A percentile compares a stretch with the other conserved stretches of the same genome.
phyloP scores from a whole-genome alignment of 2,797 vertebrate species.

The Ambastaia sidthimunki region DNA sequence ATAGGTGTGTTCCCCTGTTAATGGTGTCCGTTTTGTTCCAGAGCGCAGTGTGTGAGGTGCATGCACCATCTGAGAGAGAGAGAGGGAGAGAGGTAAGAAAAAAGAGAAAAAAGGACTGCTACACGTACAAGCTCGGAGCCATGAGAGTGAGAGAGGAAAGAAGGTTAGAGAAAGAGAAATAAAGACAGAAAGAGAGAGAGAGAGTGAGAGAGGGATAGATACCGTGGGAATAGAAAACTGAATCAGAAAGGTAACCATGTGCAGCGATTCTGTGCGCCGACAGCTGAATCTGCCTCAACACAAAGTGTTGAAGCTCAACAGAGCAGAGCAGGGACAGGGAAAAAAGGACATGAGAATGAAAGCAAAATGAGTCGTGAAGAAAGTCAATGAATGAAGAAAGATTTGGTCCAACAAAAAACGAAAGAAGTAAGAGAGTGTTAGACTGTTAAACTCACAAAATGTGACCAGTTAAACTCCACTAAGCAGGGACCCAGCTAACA shows the following conservation, averaged over 20 bases:
- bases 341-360: conserved; percentile 45
- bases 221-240: conserved; percentile 65
- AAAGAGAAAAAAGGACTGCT: conserved; percentile 48
- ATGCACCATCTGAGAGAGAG: conserved; percentile 65
- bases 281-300: conserved; percentile 56
- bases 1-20: conserved; percentile 65
- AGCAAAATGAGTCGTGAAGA: conserved; percentile 50
- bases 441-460: conserved; percentile 50
- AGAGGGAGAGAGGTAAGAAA: conserved; percentile 26
- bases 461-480: conserved; percentile 43
- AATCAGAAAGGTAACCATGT: conserved; percentile 73
- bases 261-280: conserved; percentile 64
- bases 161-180: conserved; percentile 17
- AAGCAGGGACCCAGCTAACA: conserved; percentile 22
- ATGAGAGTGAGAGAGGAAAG: conserved; percentile 28
- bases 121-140: conserved; percentile 53
- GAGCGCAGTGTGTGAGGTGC: conserved; percentile 60
- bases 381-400: conserved; percentile 54
- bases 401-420: conserved; percentile 46
- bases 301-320: conserved; percentile 60
- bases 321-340: conserved; percentile 38
- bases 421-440: conserved; percentile 40
- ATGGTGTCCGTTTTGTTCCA: conserved; percentile 69
- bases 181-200: conserved; percentile 29
- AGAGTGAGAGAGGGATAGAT: conserved; percentile 28